phyloP scores from a whole-genome alignment of 2,113 vertebrate species.

The Peromyscus maniculatus region DNA sequence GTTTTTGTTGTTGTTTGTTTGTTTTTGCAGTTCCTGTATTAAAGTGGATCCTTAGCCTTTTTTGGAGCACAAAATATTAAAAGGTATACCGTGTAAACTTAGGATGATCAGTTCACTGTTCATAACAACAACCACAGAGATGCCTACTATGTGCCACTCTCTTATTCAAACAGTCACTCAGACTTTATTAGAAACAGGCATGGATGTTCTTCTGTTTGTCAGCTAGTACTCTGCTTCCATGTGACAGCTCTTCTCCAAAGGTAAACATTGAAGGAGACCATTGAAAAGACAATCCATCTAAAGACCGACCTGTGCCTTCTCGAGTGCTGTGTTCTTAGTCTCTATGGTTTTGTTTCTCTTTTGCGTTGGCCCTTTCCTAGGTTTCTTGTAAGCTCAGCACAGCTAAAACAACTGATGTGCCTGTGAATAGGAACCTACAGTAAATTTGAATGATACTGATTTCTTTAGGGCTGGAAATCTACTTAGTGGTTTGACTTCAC shows the following conservation, averaged over 20 bases:
- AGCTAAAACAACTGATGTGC: background rate
- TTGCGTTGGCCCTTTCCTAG: background rate
- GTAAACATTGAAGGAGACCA: background rate
- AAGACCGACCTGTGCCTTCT: background rate
- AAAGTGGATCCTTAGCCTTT: background rate
- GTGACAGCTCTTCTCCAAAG: background rate
- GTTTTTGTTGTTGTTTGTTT: background rate
- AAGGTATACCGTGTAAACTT: background rate
- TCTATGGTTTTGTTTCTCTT: background rate
- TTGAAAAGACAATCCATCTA: background rate
- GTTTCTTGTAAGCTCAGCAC: background rate
- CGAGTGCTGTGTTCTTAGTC: background rate
- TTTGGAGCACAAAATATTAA: slow-evolving; percentile 14
- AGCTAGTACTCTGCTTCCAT: background rate
- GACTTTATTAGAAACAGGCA: background rate
- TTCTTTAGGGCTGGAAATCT: background rate
- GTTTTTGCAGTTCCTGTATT: background rate
- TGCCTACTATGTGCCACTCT: background rate
- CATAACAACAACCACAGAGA: background rate
- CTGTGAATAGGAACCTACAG: background rate
- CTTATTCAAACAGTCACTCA: background rate
- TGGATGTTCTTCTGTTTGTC: background rate
- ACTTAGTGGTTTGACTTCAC: background rate
- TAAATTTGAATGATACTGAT: background rate
- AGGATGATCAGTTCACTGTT: background rate